These are phyloP conservation scores for Antheraea assamensis DNA, from an alignment of 2,888 invertebrate species.

Conservation along the genomic window DNA sequence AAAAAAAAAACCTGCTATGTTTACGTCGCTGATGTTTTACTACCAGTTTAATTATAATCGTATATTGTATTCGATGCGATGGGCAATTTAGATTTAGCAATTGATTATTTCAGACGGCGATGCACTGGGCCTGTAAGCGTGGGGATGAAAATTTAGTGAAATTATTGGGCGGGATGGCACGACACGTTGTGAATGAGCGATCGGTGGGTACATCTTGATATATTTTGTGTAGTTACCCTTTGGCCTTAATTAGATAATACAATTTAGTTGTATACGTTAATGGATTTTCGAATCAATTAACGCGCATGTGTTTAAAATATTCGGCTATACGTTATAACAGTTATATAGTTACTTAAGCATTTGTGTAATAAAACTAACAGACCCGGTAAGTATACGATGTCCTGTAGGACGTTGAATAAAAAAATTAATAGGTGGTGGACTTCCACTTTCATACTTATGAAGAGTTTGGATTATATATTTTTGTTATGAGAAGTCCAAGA, in stretches of 20 bases:
- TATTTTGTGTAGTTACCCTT: constrained; percentile 19
- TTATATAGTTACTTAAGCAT: neutral
- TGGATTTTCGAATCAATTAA: neutral
- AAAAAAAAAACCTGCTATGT: constrained; percentile 41
- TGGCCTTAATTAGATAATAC: constrained; percentile 15
- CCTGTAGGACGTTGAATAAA: no score
- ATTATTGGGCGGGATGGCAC: constrained; percentile 92
- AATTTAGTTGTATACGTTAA: neutral
- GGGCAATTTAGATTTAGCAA: constrained; percentile 27
- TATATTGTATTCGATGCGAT: constrained; percentile 5
- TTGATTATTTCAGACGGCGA: constrained; percentile 88
- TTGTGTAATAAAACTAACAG: no score
- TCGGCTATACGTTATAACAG: neutral
- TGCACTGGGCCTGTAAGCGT: constrained; percentile 98
- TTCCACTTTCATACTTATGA: no score
- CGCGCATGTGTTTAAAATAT: neutral
- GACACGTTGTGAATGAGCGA: constrained; percentile 91
- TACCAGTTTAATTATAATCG: constrained; percentile 21
- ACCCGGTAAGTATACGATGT: no score
- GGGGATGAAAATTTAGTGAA: constrained; percentile 96
- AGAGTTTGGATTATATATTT: no score
- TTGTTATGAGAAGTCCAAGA: no score
- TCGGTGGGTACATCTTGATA: constrained; percentile 84
- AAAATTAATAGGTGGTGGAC: no score
- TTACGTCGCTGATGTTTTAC: constrained; percentile 32